Evolutionary conservation across 1,140 invertebrate genomes (phyloP), one percentile per base, ranked within the genome.

Genomic region (Drosophila neocordata): DNA sequence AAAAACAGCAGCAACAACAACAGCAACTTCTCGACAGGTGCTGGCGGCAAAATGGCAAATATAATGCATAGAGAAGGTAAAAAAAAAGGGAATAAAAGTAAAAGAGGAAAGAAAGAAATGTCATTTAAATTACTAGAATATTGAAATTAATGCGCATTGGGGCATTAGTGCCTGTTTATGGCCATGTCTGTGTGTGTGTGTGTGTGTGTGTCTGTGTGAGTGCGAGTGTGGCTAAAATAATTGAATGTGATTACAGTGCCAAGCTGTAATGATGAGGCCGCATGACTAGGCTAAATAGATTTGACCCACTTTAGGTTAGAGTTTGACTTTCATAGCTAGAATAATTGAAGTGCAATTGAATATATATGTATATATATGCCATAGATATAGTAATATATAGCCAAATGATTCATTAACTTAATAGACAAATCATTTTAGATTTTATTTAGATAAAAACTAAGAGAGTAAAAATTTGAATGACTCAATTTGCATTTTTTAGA

Each of bases 261-360:
- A 37, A 59, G 68, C 53, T 38, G n/a, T 63, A 77, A 77, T 78
- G 57, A 73, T 70, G 67, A 69, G 66, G 41, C 57, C n/a, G 9
- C 34, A 60, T 48, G 77, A 73, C 74, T 62, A 71, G 34, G 58
- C 63, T 27, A 62, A 67, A 75, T 75, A 58, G 57, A 56, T 77
- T 72, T 87, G 82, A 87, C 83, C 82, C 74, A 87, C 59, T 82
- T 85, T 9, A 15, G 15, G 7, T 44, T 9, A n/a, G 7, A 65
- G 69, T 52, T 59, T 37, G 67, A 63, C 65, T 65, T 65, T 66
- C 70, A 61, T 68, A 65, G 65, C 34, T 53, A 41, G 65, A 53
- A 74, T 84, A 87, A 84, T 87, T 81, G 73, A 84, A 87, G 81
- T 81, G 65, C 68, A 84, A 60, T 53, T 77, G 73, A 66, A 77